Base-by-base conservation (phyloP, 2,113 vertebrate genomes). In the Rhinolophus sinicus region DNA sequence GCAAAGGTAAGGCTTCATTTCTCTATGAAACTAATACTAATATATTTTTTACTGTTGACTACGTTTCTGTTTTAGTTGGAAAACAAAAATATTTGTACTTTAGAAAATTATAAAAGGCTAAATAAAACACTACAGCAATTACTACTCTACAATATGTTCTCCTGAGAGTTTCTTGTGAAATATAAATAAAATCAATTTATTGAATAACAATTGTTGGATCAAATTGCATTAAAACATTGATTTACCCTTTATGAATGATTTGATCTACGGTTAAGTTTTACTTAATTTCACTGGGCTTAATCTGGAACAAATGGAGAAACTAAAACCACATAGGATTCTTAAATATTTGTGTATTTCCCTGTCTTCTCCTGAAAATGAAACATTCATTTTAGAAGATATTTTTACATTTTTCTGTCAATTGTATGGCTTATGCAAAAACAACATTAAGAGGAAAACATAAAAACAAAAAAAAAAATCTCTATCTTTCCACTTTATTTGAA, bases 11-110 rank as follows among this genome's bases (percentile, higher is more conserved):
- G 2, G 35, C 60, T 89, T 95, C 60, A 65, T 75, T 95, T 92
- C 11, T 87, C 75, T 54, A 54, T 50, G 88, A 88, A 92, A 93
- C 14, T 35, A 85, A 54, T 62, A 78, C 47, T 64, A 90, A 81
- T 67, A 30, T 82, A 56, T 76, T 15, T 6, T 90, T 93, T 94
- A 93, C 30, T 94, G 19, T 70, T 93, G 69, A 92, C 47, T 92
- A 47, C 2, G 82, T 80, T 77, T 91, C n/a, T 18, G 65, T 95
- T 90, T 60, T 84, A 93, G 84, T 94, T 95, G 58, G 81, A 54
- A 72, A 96, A 69, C 14, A 96, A 70, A 95, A 94, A 75, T 76
- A 54, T 69, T 70, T 90, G 73, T 89, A 38, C n/a, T 93, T 67
- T 75, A 86, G 77, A 86, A 92, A 80, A 86, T 38, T 90, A 89